These are phyloP conservation scores for Diadromus collaris DNA, from an alignment of 2,888 invertebrate genomes.

Conservation along the genomic window DNA sequence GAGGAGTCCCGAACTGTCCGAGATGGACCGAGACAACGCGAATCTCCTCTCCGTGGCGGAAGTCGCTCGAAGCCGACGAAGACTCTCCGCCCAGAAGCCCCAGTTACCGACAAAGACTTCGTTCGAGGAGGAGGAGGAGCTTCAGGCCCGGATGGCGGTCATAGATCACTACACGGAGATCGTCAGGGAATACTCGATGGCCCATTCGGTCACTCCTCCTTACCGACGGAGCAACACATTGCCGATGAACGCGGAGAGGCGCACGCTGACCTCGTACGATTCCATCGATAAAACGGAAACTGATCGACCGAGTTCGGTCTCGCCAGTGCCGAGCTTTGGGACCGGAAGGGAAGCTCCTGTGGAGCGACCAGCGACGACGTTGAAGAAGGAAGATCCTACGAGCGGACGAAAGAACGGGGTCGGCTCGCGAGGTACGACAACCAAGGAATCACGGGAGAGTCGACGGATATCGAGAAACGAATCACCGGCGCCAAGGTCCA, in stretches of 20 bases:
- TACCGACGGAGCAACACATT: constrained; percentile 61
- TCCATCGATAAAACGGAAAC: constrained; percentile 48
- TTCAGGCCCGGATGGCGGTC: constrained; percentile 79
- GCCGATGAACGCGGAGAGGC: constrained; percentile 31
- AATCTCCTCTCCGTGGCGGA: constrained; percentile 77
- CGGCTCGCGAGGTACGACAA: constrained; percentile 44
- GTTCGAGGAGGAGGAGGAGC: constrained; percentile 72
- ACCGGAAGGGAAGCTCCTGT: constrained; percentile 40
- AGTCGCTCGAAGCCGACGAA: constrained; percentile 76
- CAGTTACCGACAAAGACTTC: constrained; percentile 63
- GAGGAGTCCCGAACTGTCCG: constrained; percentile 70
- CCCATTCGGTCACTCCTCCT: constrained; percentile 54
- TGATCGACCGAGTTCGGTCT: constrained; percentile 50
- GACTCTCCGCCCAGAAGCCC: constrained; percentile 72
- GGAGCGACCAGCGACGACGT: constrained; percentile 37
- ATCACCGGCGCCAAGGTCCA: constrained; percentile 69
- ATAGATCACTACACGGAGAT: constrained; percentile 92
- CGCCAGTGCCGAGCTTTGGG: constrained; percentile 50
- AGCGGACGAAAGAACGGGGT: constrained; percentile 54
- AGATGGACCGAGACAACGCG: constrained; percentile 76
- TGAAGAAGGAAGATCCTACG: constrained; percentile 55
- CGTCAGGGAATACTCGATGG: constrained; percentile 85
- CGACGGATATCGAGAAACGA: constrained; percentile 70
- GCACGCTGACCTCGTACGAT: constrained; percentile 72
- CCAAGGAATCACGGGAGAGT: constrained; percentile 60